Evolutionary conservation across 2,888 invertebrate genomes (phyloP).

Genomic region (Ennomos erosarius): DNA sequence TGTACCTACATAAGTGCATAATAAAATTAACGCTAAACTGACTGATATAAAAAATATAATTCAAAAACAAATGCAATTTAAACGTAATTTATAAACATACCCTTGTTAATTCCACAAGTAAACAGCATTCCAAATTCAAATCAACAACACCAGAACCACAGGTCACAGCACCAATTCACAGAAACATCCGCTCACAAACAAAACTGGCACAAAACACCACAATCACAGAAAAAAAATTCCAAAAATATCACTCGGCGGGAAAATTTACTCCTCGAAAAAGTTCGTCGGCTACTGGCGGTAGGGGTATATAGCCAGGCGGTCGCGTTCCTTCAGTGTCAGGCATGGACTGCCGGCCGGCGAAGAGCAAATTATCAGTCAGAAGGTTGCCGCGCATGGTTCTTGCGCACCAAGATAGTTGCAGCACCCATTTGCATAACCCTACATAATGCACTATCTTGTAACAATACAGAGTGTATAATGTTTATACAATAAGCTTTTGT

Average conservation of each 20-base stretch:
- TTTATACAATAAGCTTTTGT: conserved; percentile 38
- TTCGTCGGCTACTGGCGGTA: conserved; percentile 53
- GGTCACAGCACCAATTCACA: conserved; percentile 45
- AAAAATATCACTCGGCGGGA: conserved; percentile 68
- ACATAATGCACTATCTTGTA: conserved; percentile 51
- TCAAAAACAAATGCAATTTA: not conserved
- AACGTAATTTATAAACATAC: conserved; percentile 34
- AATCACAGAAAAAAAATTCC: conserved; percentile 46
- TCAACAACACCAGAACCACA: conserved; percentile 55
- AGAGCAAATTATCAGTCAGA: conserved; percentile 46
- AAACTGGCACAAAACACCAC: conserved; percentile 60
- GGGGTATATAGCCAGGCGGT: conserved; percentile 52
- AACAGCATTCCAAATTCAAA: conserved; percentile 51
- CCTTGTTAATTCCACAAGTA: conserved; percentile 38
- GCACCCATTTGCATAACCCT: conserved; percentile 62
- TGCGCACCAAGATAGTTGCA: conserved; percentile 64
- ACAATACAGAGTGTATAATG: conserved; percentile 43
- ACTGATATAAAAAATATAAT: no score
- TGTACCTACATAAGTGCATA: no score
- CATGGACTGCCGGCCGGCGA: conserved; percentile 73
- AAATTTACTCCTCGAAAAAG: conserved; percentile 71
- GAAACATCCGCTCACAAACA: conserved; percentile 57
- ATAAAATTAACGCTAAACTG: no score
- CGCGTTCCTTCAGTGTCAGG: conserved; percentile 52
- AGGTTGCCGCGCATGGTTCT: conserved; percentile 68